Evolutionary conservation across 2,797 vertebrate genomes (phyloP), one percentile per base, ranked within the genome.

Genomic region (Monodelphis domestica): DNA sequence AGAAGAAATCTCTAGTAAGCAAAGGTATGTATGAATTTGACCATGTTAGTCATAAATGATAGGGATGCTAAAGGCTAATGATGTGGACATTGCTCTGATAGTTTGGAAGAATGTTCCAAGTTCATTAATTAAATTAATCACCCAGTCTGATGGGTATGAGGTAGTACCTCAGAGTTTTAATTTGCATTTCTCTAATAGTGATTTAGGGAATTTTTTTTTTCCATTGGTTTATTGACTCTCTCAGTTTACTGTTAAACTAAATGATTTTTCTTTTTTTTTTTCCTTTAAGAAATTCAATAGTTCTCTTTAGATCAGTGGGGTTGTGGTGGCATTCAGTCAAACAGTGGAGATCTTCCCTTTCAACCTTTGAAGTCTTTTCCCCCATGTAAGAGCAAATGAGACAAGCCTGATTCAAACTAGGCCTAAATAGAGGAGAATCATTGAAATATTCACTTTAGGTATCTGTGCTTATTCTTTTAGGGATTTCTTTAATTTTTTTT

Each of bases 1-100:
- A 0, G 99, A 99, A 96, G 99, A 99, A 97, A 98, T 99, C 92
- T 99, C 99, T 14, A 99, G 99, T 98, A 99, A 99, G 97, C 99
- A 99, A 98, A 99, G 99, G 99, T 99, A 97, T 54, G 63, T 33
- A 53, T 88, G 28, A 53, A 78, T 51, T 4, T 9, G 21, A 38
- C 0, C 30, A 0, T 10, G 38, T 12, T 29, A 0, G 0, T 53
- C 29, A 29, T 0, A 38, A 63, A 4, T 5, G 33, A 56, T 84
- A 24, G 84, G 70, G 70, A 45, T 84, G 21, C 9, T 26, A 9
- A 26, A 84, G 70, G 70, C n/a, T 45, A 70, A 24, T 11, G 9
- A 21, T 14, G 12, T 78, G 21, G 21, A 78, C 38, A n/a, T 78
- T 45, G n/a, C 21, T 84, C 21, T 38, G 38, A 38, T 50, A 87